Evolutionary conservation across 2,797 vertebrate genomes (phyloP).

Genomic region (Anas georgica): DNA sequence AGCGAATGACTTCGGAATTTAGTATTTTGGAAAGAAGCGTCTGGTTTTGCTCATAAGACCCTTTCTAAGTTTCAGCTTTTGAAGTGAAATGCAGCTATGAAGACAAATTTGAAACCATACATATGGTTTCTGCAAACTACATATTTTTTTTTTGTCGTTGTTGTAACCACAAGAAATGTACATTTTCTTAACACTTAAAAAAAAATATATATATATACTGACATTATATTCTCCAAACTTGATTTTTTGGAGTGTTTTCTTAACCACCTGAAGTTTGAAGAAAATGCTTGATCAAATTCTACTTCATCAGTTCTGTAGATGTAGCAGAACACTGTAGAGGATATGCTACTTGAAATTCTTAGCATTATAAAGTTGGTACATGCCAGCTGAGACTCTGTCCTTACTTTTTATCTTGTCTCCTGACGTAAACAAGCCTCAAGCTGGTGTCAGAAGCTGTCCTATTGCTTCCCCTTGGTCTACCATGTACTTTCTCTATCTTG

Average conservation of each 20-base stretch:
- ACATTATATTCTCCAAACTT: background rate
- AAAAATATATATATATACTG: no score
- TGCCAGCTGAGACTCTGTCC: background rate
- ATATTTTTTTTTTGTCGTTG: background rate
- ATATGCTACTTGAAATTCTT: background rate
- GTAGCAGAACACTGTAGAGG: background rate
- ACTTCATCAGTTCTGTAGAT: background rate
- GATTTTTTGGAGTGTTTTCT: background rate
- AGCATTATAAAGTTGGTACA: background rate
- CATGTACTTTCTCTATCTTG: background rate
- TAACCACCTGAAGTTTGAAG: background rate
- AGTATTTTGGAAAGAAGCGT: background rate
- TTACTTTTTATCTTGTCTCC: background rate
- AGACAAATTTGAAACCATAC: background rate
- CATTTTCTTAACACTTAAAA: background rate
- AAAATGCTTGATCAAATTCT: background rate
- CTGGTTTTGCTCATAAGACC: background rate
- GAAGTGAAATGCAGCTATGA: background rate
- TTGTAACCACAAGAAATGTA: background rate
- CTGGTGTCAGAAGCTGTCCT: constrained; percentile 25
- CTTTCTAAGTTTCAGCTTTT: background rate
- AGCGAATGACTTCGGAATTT: background rate
- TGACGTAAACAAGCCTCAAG: background rate
- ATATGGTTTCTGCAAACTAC: background rate
- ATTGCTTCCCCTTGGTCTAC: background rate